Conservation (phyloP, 2,113 vertebrate species). For the Aspiorhynchus laticeps region DNA sequence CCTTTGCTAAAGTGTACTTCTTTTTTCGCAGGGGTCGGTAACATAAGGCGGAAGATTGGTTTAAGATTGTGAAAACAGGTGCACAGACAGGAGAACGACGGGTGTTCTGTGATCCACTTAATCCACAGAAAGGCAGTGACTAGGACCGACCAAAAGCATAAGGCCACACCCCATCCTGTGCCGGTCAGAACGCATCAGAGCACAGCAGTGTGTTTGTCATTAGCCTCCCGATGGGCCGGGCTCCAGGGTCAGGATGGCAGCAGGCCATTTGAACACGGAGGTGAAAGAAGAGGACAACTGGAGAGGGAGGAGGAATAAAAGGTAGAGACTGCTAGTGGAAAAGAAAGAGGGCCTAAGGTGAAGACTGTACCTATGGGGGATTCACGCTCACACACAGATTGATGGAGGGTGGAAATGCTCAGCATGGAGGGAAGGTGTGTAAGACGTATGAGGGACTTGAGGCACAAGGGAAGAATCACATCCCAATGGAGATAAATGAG, state of each 20-base stretch:
- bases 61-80: not conserved
- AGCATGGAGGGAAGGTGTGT: not conserved
- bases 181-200: slow-evolving; percentile 64
- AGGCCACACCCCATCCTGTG: slow-evolving; percentile 64
- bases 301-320: not conserved
- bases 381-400: not conserved
- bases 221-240: slow-evolving; percentile 68
- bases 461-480: not conserved
- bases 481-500: not conserved
- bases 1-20: not conserved
- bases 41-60: slow-evolving; percentile 23
- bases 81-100: slow-evolving; percentile 13
- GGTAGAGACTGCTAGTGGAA: not conserved
- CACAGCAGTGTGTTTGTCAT: slow-evolving; percentile 66
- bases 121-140: slow-evolving; percentile 57
- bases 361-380: not conserved
- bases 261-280: not conserved
- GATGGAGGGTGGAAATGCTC: not conserved
- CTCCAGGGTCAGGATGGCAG: slow-evolving; percentile 38
- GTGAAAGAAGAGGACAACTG: slow-evolving; percentile 13
- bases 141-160: slow-evolving; percentile 53
- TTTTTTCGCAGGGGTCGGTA: not conserved
- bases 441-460: not conserved
- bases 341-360: not conserved
- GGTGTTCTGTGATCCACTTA: slow-evolving; percentile 60